Conservation (phyloP, 2,888 invertebrate species). For the Phoronis australis region DNA sequence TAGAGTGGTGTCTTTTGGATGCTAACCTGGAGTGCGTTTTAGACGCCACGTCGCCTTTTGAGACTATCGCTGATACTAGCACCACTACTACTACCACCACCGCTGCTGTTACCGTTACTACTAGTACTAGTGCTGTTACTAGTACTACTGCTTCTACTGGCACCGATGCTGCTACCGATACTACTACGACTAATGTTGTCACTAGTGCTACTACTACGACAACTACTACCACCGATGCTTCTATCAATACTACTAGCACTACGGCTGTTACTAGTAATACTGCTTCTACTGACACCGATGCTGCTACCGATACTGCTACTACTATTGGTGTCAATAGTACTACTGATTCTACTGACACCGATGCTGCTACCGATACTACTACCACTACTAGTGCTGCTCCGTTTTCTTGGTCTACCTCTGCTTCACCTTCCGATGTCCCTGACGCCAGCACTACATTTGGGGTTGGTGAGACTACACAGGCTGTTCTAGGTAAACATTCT, state of each 20-base stretch:
- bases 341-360: background rate
- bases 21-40: no score
- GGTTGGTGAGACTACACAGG: no score
- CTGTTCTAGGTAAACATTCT: no score
- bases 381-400: background rate
- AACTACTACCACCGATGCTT: background rate
- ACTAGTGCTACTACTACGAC: constrained; percentile 1
- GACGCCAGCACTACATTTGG: no score
- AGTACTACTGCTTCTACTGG: background rate
- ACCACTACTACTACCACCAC: background rate
- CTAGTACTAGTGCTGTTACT: background rate
- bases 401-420: no score
- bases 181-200: background rate
- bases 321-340: background rate
- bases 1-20: no score
- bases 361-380: background rate
- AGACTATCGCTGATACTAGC: background rate
- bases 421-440: no score
- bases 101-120: no score
- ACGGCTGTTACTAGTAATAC: background rate
- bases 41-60: no score
- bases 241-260: background rate
- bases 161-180: background rate
- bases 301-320: constrained; percentile 1
- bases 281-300: background rate